Evolutionary conservation across 2,113 vertebrate genomes (phyloP), one percentile per base, ranked within the genome.

Genomic region (Tachuris rubrigastra): DNA sequence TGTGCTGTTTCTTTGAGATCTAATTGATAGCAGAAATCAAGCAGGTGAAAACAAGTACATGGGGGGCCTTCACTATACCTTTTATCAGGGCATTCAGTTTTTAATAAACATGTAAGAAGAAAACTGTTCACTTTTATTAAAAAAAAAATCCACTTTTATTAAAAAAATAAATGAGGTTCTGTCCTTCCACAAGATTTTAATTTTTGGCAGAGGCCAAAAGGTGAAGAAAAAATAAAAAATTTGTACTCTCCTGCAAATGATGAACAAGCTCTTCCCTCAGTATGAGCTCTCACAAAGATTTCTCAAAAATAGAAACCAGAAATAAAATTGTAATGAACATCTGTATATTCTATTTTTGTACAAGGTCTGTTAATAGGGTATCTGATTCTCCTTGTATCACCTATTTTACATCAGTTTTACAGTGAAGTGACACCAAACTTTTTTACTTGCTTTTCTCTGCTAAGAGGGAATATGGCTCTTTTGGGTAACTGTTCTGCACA

Each of bases 201-300:
- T 92, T 96, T 97, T 94, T 96, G 89, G 39, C 27, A 2, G 78
- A 87, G 75, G 68, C 82, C 68, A 87, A 93, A 69, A 92, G 33
- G 33, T 90, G 74, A 96, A 94, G 74, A 72, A 78, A 79, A 33
- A 90, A 67, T 81, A 85, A 92, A 91, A 90, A 76, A 27, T 93
- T 63, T 94, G 41, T 90, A 73, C 37, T 87, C 31, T 83, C 13
- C 53, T 94, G 87, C 72, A 97, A 96, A 93, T 85, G 75, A 89
- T 96, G 93, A 96, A 87, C 76, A 94, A 96, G 65, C 49, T 84
- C 52, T 92, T 90, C 85, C 22, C 68, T 87, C 14, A 71, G n/a
- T 63, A 22, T 62, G 80, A 94, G n/a, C 65, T 94, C 81, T 65
- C 59, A 86, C 79, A 92, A 94, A 56, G n/a, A 81, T 53, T 72